phyloP scores from a whole-genome alignment of 2,888 invertebrate genomes.

The Tetrapedia diversipes region DNA sequence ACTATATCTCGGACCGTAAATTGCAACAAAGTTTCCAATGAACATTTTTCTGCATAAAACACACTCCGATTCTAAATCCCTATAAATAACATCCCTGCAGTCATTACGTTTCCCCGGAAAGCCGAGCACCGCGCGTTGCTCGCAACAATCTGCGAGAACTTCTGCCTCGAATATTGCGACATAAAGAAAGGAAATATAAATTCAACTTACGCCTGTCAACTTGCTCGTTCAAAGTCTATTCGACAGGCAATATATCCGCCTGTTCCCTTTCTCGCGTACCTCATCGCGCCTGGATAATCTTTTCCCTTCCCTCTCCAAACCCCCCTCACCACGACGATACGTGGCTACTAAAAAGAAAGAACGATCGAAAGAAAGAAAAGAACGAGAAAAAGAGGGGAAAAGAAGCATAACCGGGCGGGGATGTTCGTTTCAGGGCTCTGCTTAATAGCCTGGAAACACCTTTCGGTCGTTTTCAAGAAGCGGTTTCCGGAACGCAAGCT shows the following conservation, averaged over 20 bases:
- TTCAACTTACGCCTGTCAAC: constrained; percentile 13
- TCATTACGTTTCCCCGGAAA: neutral
- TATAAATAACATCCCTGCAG: neutral
- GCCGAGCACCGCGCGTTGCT: constrained; percentile 1
- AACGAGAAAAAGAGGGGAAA: neutral
- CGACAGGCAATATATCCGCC: neutral
- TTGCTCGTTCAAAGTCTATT: constrained; percentile 6
- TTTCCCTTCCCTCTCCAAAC: neutral
- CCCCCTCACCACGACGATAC: neutral
- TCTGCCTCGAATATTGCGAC: constrained; percentile 4
- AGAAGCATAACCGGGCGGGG: neutral
- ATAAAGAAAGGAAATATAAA: constrained; percentile 4
- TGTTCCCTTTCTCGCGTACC: neutral
- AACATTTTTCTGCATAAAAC: neutral
- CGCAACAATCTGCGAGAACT: neutral
- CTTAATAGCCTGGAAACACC: constrained; percentile 57
- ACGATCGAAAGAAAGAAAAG: no score
- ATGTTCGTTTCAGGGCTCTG: constrained; percentile 19
- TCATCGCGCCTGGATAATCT: neutral
- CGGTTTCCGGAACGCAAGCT: constrained; percentile 31
- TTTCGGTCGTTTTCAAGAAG: constrained; percentile 33
- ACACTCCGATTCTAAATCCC: neutral
- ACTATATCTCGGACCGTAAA: neutral
- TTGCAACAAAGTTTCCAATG: neutral
- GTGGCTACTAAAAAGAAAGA: no score